A percentile compares a stretch with the other conserved stretches of the same genome.
phyloP scores from a whole-genome alignment of 2,113 vertebrate genomes.

The Ahaetulla prasina region DNA sequence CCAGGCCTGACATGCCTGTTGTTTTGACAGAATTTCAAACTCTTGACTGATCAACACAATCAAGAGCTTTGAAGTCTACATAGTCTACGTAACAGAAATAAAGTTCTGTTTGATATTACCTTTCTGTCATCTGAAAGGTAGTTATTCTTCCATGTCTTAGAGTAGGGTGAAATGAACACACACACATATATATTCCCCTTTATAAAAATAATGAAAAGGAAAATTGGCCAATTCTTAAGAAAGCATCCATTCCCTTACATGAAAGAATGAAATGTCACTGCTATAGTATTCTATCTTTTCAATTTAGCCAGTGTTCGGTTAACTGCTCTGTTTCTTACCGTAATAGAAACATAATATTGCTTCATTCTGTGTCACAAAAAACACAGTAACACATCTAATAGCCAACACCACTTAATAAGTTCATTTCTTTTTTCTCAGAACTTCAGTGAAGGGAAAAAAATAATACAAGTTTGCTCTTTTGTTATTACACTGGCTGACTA shows the following conservation, averaged over 20 bases:
- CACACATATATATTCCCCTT: not conserved
- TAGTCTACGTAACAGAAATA: not conserved
- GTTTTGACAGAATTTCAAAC: not conserved
- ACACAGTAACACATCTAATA: not conserved
- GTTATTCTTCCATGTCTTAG: not conserved
- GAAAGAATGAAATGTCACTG: not conserved
- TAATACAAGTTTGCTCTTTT: not conserved
- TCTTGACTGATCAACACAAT: not conserved
- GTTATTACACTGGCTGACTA: not conserved
- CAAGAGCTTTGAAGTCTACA: not conserved
- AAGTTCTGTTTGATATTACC: not conserved
- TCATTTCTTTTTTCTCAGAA: conserved; percentile 1
- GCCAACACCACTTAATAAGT: not conserved
- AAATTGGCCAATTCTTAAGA: conserved; percentile 3
- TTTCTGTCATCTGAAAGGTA: not conserved
- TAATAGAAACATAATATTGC: not conserved
- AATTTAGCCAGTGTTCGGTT: not conserved
- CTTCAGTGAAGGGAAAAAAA: not conserved
- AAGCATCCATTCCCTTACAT: not conserved
- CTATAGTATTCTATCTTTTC: conserved; percentile 12
- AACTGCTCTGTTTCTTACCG: not conserved
- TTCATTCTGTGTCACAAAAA: not conserved
- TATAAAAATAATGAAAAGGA: not conserved
- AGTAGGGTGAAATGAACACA: not conserved
- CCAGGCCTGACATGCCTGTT: too few relatives aligned